Base-by-base conservation (phyloP, 1,140 invertebrate genomes). In the Parapsyche elsis region DNA sequence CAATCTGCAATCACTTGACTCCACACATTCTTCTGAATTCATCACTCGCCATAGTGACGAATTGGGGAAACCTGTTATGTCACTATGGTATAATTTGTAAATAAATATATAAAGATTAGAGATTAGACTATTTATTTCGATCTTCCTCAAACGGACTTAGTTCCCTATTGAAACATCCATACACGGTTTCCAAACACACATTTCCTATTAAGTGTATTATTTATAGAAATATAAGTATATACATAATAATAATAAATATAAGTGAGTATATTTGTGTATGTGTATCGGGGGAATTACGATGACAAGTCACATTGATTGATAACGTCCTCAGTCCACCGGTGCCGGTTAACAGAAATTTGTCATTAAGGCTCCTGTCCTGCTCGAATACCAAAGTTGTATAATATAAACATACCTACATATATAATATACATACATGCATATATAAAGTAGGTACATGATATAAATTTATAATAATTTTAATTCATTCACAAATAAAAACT, bases 341-440 rank as follows among this genome's bases (percentile, higher is more conserved):
- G 75, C 75, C 57, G 59, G 57, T 77, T 77, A 77, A 77, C 75
- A 77, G 75, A 77, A 64, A 77, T 77, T 77, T 77, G 75, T 77
- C 75, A 77, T 77, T 77, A 77, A 64, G 59, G 57, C 75, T 77
- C 75, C 75, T 46, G 75, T 77, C 59, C 73, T 67, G 49, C 23
- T 26, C 21, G 46, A 38, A 73, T 53, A 73, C 16, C 71, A 71
- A 26, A 71, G 9, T 16, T 71, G 67, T 38, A 71, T 30, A 71
- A n/a, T 71, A 38, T 19, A 71, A 30, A 38, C 7, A 38, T 38
- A n/a, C n/a, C n/a, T n/a, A n/a, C n/a, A 38, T 38, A 7, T 38
- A 38, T 38, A 38, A 1, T 38, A 7, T 38, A 38, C 30, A 38
- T 4, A 7, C 7, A 38, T 38, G 7, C 30, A 38, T 7, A 38